Evolutionary conservation across 2,797 vertebrate species (phyloP).

Genomic region (Lophura swinhoii): DNA sequence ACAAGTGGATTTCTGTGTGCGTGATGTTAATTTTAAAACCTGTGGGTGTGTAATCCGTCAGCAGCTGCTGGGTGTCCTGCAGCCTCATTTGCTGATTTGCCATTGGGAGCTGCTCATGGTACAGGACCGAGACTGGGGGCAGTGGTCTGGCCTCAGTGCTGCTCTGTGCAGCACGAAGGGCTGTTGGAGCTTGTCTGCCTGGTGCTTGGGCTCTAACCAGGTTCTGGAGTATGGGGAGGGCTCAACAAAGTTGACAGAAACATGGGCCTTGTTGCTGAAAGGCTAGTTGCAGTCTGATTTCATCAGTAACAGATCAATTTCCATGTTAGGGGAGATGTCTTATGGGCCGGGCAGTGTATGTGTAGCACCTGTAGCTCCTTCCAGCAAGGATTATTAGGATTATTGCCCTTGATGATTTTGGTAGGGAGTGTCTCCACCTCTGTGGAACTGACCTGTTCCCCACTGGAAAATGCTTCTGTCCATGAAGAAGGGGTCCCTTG

Average conservation of each 20-base stretch:
- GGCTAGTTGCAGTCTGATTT: not conserved
- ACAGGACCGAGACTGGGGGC: not conserved
- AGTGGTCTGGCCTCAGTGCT: rapidly evolving
- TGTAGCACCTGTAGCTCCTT: not conserved
- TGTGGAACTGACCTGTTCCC: not conserved
- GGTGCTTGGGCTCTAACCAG: not conserved
- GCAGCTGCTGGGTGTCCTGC: not conserved
- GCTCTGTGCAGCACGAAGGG: not conserved
- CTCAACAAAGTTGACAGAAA: not conserved
- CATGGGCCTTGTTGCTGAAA: not conserved
- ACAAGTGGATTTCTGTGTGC: rapidly evolving
- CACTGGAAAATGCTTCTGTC: not conserved
- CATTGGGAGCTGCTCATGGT: not conserved
- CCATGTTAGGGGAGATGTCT: not conserved
- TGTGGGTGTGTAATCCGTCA: not conserved
- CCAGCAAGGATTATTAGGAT: not conserved
- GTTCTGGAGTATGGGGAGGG: no score
- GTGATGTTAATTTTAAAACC: not conserved
- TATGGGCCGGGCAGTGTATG: not conserved
- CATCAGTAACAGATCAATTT: not conserved
- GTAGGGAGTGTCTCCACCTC: not conserved
- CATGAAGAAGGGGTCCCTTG: not conserved
- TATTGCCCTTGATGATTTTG: not conserved
- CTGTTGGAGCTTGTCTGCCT: not conserved
- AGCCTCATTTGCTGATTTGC: not conserved